Conservation (phyloP, 2,888 invertebrate species). For the Drosophila engyochracea region DNA sequence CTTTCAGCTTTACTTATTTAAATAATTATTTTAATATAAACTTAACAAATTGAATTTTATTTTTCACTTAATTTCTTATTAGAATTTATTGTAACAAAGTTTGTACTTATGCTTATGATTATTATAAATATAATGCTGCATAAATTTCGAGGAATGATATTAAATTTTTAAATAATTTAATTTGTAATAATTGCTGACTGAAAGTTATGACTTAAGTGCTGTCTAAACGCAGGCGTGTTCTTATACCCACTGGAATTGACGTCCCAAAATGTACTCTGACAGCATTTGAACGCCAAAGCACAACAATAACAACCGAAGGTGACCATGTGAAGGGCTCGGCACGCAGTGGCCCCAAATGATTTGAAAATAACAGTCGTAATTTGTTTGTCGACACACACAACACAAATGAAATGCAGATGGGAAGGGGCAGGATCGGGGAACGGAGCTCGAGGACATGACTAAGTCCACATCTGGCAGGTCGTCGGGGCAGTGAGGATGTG, state of each 20-base stretch:
- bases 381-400: constrained; percentile 70
- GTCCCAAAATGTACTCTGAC: constrained; percentile 16
- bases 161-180: background rate
- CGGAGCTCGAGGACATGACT: constrained; percentile 6
- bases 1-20: background rate
- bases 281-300: constrained; percentile 13
- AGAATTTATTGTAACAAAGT: background rate
- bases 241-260: constrained; percentile 2
- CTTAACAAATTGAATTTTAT: background rate
- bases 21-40: background rate
- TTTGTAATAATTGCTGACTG: background rate
- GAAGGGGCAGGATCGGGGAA: background rate
- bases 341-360: constrained; percentile 72
- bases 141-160: background rate
- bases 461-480: constrained; percentile 46
- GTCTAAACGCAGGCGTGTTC: constrained; percentile 3
- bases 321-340: constrained; percentile 50
- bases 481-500: constrained; percentile 19
- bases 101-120: background rate
- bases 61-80: background rate
- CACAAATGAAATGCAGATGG: background rate
- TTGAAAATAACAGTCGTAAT: constrained; percentile 78
- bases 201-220: constrained; percentile 3
- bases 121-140: background rate
- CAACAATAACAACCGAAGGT: constrained; percentile 15